Percentiles rank a stretch among this genome's conserved stretches.
These are phyloP conservation scores for Lysandra coridon DNA, from an alignment of 2,888 invertebrate species.

Conservation along the genomic window DNA sequence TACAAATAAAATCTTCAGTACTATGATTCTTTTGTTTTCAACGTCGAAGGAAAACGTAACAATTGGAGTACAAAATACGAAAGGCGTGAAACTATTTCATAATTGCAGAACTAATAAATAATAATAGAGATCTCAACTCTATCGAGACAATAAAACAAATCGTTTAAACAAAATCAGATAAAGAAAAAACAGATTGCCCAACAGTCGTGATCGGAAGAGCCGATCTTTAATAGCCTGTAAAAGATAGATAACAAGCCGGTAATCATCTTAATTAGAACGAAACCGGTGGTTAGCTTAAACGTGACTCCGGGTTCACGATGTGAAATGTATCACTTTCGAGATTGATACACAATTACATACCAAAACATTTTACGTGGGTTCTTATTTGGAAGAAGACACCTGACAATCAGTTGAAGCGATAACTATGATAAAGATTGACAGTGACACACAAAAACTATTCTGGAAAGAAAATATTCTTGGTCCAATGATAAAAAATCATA, in stretches of 20 bases:
- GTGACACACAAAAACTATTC: not conserved
- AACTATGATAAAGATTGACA: not conserved
- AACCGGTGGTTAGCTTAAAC: constrained; percentile 49
- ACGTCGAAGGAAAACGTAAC: not conserved
- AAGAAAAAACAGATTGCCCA: constrained; percentile 35
- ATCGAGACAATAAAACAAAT: constrained; percentile 3
- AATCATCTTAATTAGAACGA: constrained; percentile 48
- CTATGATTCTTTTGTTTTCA: not conserved
- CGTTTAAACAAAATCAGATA: constrained; percentile 11
- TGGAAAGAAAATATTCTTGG: not conserved
- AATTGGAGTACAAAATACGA: not conserved
- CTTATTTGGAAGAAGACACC: not conserved
- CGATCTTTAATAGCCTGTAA: constrained; percentile 39
- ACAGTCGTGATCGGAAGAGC: constrained; percentile 36
- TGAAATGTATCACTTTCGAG: constrained; percentile 65
- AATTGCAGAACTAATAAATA: not conserved
- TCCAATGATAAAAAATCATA: no score
- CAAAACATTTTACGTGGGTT: constrained; percentile 30
- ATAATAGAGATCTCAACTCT: not conserved
- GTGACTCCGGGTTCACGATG: constrained; percentile 58
- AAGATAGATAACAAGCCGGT: constrained; percentile 42
- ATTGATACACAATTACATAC: constrained; percentile 50
- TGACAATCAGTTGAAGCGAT: not conserved
- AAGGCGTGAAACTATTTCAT: not conserved
- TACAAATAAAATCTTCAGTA: no score